These are phyloP conservation scores for Yoshiicerus persimilis DNA, from an alignment of 1,140 invertebrate genomes.

Conservation along the genomic window DNA sequence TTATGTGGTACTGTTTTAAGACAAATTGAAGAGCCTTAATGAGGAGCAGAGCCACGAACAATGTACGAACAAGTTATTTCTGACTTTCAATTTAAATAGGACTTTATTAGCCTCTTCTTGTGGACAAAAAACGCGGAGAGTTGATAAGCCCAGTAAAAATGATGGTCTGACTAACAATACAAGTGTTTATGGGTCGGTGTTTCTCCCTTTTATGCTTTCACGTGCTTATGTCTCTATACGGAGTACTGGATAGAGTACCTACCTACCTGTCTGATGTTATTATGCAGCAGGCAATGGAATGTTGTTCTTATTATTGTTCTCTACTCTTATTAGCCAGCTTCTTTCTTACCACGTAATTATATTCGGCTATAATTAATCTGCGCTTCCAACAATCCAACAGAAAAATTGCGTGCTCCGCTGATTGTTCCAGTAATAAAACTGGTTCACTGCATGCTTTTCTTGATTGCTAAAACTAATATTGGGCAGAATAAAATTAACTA, in stretches of 20 bases:
- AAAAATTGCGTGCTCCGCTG: conserved; percentile 11
- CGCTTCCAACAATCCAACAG: not conserved
- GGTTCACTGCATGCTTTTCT: not conserved
- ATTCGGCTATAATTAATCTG: not conserved
- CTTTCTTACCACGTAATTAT: not conserved
- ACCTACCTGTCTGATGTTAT: not conserved
- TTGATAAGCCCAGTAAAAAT: not conserved
- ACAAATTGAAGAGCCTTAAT: not conserved
- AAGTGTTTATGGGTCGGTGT: not conserved
- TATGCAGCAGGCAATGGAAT: not conserved
- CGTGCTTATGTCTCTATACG: not conserved
- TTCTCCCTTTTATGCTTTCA: not conserved
- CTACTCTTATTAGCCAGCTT: too few relatives aligned
- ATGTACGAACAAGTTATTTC: not conserved
- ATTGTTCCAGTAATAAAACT: not conserved
- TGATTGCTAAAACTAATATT: not conserved
- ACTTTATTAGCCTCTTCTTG: not conserved
- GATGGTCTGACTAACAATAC: not conserved
- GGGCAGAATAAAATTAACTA: too few relatives aligned
- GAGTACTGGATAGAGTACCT: not conserved
- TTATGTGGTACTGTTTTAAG: not conserved
- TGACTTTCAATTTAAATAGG: not conserved
- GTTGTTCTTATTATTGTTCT: not conserved
- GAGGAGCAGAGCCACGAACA: not conserved
- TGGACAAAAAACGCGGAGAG: not conserved